Evolutionary conservation across 2,113 vertebrate genomes (phyloP).

Genomic region (Chelonoidis abingdonii): DNA sequence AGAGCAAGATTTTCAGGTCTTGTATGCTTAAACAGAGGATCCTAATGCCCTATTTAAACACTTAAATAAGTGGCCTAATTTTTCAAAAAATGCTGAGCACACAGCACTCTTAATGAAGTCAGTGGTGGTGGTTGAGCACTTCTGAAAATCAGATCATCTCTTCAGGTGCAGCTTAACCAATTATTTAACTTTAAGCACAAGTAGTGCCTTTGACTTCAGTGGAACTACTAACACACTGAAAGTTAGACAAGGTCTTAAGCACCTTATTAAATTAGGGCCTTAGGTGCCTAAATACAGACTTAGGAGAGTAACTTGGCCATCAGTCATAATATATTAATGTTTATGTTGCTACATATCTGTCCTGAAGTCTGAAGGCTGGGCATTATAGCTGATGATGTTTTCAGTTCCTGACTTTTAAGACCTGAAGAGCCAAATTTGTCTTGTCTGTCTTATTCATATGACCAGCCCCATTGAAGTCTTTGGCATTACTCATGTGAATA

Average conservation of each 20-base stretch:
- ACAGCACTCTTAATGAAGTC: neutral
- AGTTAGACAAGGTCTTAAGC: neutral
- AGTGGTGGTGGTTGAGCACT: too few relatives aligned
- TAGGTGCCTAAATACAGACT: neutral
- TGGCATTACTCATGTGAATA: neutral
- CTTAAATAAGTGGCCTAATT: neutral
- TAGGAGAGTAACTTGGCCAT: neutral
- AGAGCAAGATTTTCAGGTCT: neutral
- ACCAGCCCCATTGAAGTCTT: neutral
- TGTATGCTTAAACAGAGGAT: neutral
- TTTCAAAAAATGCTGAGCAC: neutral
- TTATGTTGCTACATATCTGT: neutral
- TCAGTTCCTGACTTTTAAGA: neutral
- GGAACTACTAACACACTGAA: neutral
- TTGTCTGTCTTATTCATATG: neutral
- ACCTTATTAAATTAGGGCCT: neutral
- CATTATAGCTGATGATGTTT: neutral
- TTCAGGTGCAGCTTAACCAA: neutral
- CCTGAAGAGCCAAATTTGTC: neutral
- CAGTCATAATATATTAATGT: neutral
- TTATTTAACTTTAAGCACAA: neutral
- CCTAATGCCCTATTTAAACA: neutral
- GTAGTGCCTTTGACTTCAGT: neutral
- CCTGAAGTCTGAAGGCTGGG: neutral
- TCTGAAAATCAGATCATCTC: neutral